Evolutionary conservation across 2,113 vertebrate genomes (phyloP).

Genomic region (Tor tambroides): DNA sequence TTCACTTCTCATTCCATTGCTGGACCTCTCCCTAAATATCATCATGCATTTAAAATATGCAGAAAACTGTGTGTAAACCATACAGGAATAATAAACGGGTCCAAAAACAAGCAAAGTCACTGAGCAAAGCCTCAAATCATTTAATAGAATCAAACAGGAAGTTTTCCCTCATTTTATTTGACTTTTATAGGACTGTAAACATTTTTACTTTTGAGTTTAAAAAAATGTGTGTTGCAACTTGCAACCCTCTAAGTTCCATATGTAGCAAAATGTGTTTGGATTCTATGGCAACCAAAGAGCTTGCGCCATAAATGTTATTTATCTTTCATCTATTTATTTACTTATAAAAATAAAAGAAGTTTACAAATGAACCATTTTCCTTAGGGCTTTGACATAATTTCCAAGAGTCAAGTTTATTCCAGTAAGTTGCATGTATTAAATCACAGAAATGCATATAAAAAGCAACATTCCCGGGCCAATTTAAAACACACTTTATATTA

Average conservation of each 20-base stretch:
- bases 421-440: neutral
- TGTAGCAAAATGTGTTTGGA: constrained; percentile 42
- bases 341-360: neutral
- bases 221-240: constrained; percentile 20
- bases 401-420: neutral
- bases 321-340: neutral
- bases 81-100: constrained; percentile 20
- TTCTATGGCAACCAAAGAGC: neutral
- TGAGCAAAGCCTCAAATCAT: constrained; percentile 1
- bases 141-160: constrained; percentile 46
- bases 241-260: constrained; percentile 24
- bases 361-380: neutral
- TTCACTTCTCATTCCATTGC: neutral
- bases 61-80: neutral
- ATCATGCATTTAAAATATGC: neutral
- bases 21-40: neutral
- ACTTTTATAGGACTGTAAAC: constrained; percentile 32
- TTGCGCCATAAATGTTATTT: constrained; percentile 1
- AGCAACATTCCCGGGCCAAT: neutral
- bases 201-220: constrained; percentile 44
- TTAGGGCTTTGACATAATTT: constrained; percentile 7
- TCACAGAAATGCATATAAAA: neutral
- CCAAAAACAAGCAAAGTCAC: constrained; percentile 39
- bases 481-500: neutral
- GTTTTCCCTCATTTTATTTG: constrained; percentile 13